Percentiles rank a stretch among this genome's conserved stretches.
These are phyloP conservation scores for Bettongia penicillata DNA, from an alignment of 2,113 vertebrate genomes.

Conservation along the genomic window DNA sequence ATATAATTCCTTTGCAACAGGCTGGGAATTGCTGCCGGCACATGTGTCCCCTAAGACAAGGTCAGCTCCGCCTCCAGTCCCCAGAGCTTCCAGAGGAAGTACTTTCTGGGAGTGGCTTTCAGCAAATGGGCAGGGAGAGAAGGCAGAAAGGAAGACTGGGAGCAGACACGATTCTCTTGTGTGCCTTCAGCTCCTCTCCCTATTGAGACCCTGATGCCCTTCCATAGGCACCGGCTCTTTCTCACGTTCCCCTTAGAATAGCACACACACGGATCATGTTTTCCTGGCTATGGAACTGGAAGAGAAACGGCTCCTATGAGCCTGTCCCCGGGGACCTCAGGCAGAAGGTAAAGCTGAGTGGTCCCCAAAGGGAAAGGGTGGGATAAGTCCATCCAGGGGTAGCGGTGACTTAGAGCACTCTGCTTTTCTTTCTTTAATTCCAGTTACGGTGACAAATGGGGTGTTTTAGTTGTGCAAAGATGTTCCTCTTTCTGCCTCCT, in stretches of 20 bases:
- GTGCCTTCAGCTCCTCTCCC: not conserved
- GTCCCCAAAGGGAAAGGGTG: too few species aligned
- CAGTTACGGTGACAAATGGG: not conserved
- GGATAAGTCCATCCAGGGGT: not conserved
- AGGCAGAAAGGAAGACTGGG: accelerated
- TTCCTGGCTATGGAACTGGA: not conserved
- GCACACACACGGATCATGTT: conserved; percentile 25
- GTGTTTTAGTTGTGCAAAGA: not conserved
- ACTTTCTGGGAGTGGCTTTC: not conserved
- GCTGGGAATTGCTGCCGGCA: not conserved
- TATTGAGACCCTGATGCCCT: accelerated
- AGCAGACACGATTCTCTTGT: accelerated
- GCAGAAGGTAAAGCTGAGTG: conserved; percentile 2
- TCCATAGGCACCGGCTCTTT: not conserved
- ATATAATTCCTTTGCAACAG: not conserved
- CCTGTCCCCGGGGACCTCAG: accelerated
- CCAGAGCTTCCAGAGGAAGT: not conserved
- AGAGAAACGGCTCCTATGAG: accelerated
- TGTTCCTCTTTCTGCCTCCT: not conserved
- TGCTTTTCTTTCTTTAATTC: not conserved
- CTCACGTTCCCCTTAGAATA: not conserved
- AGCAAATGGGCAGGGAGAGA: not conserved
- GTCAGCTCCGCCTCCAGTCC: not conserved
- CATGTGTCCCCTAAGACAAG: not conserved
- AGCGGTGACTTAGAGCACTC: not conserved